phyloP scores from a whole-genome alignment of 1,140 invertebrate species.

The Hormaphis cornu region DNA sequence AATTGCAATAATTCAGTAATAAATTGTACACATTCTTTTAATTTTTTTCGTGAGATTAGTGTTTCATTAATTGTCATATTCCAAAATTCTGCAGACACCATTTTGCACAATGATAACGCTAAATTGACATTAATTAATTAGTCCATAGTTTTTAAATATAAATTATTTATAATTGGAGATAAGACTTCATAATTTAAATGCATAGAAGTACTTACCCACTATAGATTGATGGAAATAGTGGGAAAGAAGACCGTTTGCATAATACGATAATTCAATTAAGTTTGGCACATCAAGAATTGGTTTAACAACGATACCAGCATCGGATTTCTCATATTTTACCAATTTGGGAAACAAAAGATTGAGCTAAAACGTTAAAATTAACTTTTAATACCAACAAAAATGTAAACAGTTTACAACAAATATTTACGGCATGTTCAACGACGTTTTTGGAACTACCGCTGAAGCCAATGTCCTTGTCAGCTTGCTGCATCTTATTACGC shows the following conservation, averaged over 20 bases:
- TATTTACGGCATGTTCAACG: constrained; percentile 65
- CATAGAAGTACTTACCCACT: constrained; percentile 48
- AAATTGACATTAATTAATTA: neutral
- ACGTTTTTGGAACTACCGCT: constrained; percentile 60
- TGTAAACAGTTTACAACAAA: neutral
- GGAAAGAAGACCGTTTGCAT: constrained; percentile 65
- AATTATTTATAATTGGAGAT: neutral
- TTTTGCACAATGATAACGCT: neutral
- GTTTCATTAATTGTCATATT: neutral
- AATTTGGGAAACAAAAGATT: neutral
- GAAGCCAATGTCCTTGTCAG: constrained; percentile 67
- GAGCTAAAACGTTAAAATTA: constrained; percentile 4
- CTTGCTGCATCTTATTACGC: constrained; percentile 49
- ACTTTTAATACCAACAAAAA: neutral
- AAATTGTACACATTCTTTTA: neutral
- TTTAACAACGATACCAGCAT: constrained; percentile 44
- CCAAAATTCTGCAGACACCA: neutral
- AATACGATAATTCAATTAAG: constrained; percentile 77
- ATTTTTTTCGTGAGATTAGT: neutral
- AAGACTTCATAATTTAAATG: neutral
- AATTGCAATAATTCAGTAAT: constrained; percentile 3
- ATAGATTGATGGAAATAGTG: constrained; percentile 70
- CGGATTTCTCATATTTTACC: neutral
- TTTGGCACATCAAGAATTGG: constrained; percentile 62
- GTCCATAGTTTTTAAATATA: neutral